A percentile compares a stretch with the other conserved stretches of the same genome.
Conservation (phyloP, 2,113 vertebrate species). For the Grantiella picta region DNA sequence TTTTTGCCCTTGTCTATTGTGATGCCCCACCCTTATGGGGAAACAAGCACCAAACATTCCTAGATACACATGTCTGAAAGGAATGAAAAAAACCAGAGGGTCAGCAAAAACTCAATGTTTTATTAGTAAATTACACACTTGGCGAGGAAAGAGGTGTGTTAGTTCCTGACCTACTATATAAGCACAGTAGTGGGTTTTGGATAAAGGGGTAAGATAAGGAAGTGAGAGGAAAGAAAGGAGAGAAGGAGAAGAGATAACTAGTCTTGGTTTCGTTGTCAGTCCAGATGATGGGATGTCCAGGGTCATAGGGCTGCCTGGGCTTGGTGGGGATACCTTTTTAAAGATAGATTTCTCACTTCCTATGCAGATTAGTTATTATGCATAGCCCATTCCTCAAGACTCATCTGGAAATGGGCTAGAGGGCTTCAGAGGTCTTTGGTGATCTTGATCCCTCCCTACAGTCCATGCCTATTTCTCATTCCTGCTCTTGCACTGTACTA, state of each 20-base stretch:
- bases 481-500: background rate
- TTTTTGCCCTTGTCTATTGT: background rate
- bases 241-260: background rate
- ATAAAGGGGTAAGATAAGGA: background rate
- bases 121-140: background rate
- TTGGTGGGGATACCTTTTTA: background rate
- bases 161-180: background rate
- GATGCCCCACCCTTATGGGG: background rate
- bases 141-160: background rate
- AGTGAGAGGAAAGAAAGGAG: background rate
- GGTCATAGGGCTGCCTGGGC: background rate
- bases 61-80: accelerated
- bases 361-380: background rate
- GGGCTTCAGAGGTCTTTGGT: no score
- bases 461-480: no score
- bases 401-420: background rate
- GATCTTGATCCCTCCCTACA: background rate
- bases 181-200: background rate
- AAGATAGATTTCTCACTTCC: background rate
- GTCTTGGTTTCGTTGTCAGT: background rate
- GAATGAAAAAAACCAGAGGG: background rate
- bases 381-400: background rate
- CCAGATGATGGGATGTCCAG: background rate
- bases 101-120: background rate
- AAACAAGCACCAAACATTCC: background rate